Base-by-base conservation (phyloP, 2,797 vertebrate genomes). In the Parotocinclus haroldoi region DNA sequence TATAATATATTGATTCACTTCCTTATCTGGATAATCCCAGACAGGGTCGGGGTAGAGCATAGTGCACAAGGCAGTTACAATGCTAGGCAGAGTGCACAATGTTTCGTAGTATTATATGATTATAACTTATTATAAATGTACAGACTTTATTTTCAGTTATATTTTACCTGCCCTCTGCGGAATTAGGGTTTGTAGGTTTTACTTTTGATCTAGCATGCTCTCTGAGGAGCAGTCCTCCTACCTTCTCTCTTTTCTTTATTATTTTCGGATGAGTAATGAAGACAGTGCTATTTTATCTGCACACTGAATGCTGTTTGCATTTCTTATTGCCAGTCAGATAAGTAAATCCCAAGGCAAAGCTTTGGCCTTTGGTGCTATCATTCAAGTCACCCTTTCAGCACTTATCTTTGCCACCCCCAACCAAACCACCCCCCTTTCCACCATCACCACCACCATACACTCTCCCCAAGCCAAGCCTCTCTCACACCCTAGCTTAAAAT, bases 381-480 rank as follows among this genome's bases (percentile, higher is more conserved):
- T 81, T 82, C 73, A 80, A 73, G 74, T 76, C 78, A 78, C 74
- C 76, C 75, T 76, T 72, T 70, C 74, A 75, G 73, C 73, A 72
- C 75, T 76, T 80, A 81, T 80, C 75, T 80, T 62, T 55, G 62
- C 63, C 68, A 68, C 74, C 73, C 74, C 75, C 61, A 70, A 59
- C 58, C 59, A 56, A 27, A 37, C 38, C 57, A 19, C 38, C 19
- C 51, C 38, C 36, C 65, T n/a, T n/a, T n/a, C n/a, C n/a, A n/a
- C n/a, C n/a, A n/a, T n/a, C 16, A 40, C 27, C 60, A 59, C 57
- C 49, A 59, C 48, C 51, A 40, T 58, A 62, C 45, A 61, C 17
- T 36, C 59, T 36, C 40, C 13, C 27, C 51, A 36, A 49, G 13
- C 52, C 52, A 46, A 66, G 69, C 50, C 52, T 45, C 63, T 56